Percentiles rank a stretch among this genome's conserved stretches.
Evolutionary conservation across 2,113 vertebrate species (phyloP).

Genomic region (Corythaeola cristata): DNA sequence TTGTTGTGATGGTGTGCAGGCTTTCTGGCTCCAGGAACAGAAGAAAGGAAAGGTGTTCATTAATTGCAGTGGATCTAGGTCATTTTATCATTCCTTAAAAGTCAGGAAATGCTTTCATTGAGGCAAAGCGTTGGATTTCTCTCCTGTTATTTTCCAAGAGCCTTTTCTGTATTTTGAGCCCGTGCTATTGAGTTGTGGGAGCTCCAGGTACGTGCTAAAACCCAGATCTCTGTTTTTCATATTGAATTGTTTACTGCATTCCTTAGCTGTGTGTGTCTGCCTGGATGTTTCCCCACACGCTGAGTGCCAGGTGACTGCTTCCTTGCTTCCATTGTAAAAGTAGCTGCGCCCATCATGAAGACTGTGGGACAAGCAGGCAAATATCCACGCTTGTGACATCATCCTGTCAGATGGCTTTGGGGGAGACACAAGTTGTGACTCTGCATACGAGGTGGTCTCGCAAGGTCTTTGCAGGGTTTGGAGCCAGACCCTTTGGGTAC

Average conservation of each 20-base stretch:
- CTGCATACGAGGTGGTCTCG: accelerated
- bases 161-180: neutral
- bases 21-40: neutral
- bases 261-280: neutral
- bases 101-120: neutral
- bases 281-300: neutral
- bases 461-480: neutral
- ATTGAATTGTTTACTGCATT: neutral
- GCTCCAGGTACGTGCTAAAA: neutral
- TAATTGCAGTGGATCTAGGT: neutral
- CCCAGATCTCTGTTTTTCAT: neutral
- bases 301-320: neutral
- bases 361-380: neutral
- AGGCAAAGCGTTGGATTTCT: neutral
- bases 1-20: neutral
- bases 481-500: neutral
- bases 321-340: neutral
- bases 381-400: neutral
- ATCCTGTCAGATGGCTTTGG: neutral
- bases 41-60: neutral
- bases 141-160: neutral
- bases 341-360: neutral
- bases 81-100: neutral
- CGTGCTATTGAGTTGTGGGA: neutral
- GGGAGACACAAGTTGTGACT: neutral